A percentile compares a stretch with the other conserved stretches of the same genome.
Evolutionary conservation across 1,140 invertebrate species (phyloP).

Genomic region (Ips typographus): DNA sequence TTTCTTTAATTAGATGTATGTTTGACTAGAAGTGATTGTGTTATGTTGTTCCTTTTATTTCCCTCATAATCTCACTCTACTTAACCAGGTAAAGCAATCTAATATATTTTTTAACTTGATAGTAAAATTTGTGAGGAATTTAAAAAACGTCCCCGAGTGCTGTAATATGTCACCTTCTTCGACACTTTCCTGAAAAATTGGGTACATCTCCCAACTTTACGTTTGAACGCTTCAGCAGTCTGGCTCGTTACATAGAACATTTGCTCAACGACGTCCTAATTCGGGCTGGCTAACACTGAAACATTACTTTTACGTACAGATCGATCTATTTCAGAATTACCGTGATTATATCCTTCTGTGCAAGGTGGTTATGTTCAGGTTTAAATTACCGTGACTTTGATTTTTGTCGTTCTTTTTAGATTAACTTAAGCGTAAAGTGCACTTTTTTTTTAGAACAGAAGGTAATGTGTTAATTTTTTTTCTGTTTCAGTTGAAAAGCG

Average conservation of each 20-base stretch:
- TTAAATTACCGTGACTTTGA: background rate
- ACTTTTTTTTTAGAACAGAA: no score
- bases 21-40: no score
- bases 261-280: conserved; percentile 4
- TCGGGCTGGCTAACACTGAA: background rate
- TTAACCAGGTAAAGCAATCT: no score
- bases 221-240: background rate
- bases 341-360: background rate
- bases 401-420: background rate
- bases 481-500: no score
- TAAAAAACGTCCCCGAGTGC: no score
- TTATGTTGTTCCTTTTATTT: no score
- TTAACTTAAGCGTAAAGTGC: no score
- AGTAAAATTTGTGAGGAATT: no score
- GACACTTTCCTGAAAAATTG: background rate
- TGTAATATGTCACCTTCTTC: background rate
- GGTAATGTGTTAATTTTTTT: no score
- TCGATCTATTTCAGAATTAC: conserved; percentile 1
- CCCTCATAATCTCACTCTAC: no score
- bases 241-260: conserved; percentile 4
- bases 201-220: background rate
- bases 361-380: background rate
- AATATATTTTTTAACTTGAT: no score
- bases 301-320: background rate
- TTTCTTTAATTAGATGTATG: no score